Percentiles rank a stretch among this genome's conserved stretches.
phyloP scores from a whole-genome alignment of 2,113 vertebrate genomes.

The Archilochus colubris region DNA sequence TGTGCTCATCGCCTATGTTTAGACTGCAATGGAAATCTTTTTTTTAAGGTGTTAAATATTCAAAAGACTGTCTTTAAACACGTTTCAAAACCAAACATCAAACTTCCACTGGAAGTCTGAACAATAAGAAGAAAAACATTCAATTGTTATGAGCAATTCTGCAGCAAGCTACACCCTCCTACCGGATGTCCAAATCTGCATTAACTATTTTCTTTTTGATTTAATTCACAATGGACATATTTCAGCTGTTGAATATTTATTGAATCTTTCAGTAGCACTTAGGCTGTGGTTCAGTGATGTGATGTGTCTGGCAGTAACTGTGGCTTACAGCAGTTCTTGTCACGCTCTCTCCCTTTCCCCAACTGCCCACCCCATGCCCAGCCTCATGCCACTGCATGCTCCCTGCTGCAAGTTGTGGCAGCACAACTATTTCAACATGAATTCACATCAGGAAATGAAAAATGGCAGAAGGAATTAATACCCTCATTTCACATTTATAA shows the following conservation, averaged over 20 bases:
- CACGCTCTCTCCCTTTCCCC: neutral
- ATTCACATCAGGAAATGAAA: constrained; percentile 26
- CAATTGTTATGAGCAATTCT: neutral
- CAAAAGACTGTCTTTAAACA: neutral
- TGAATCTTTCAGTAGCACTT: constrained; percentile 8
- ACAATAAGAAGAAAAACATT: neutral
- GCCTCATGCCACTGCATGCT: neutral
- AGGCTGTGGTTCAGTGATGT: neutral
- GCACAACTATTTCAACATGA: constrained; percentile 45
- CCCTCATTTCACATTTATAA: neutral
- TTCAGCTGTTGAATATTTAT: constrained; percentile 16
- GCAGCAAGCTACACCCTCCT: neutral
- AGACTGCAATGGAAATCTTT: neutral
- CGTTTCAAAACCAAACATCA: neutral
- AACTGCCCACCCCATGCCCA: neutral
- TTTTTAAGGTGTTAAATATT: neutral
- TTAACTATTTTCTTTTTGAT: neutral
- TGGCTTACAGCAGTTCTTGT: neutral
- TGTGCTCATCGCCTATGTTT: neutral
- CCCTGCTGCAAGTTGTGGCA: constrained; percentile 37
- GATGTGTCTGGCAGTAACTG: neutral
- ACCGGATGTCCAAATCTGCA: neutral
- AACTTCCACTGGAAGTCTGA: neutral
- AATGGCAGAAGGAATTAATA: constrained; percentile 23
- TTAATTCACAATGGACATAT: constrained; percentile 6